Evolutionary conservation across 2,888 invertebrate species (phyloP).

Genomic region (Ophion ellenae): DNA sequence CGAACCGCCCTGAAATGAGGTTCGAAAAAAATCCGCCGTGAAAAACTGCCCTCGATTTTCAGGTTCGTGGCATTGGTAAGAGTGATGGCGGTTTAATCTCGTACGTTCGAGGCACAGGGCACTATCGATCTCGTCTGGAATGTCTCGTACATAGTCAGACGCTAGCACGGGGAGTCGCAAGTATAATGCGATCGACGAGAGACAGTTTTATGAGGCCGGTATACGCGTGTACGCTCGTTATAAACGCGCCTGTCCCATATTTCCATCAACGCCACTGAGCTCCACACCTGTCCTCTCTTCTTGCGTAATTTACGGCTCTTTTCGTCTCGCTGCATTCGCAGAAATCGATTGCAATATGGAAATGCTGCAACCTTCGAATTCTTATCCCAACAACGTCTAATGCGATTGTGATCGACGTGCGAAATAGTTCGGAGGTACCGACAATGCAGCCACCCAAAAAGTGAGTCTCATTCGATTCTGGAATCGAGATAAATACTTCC

Average conservation of each 20-base stretch:
- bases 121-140: conserved; percentile 6
- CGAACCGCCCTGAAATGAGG: too few relatives aligned
- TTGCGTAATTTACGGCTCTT: conserved; percentile 34
- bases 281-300: conserved; percentile 42
- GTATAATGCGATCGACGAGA: conserved; percentile 52
- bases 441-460: too few relatives aligned
- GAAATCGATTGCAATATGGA: conserved; percentile 37
- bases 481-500: too few relatives aligned
- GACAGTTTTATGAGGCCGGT: conserved; percentile 50
- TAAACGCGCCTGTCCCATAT: conserved; percentile 44
- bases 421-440: too few relatives aligned
- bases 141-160: not conserved
- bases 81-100: too few relatives aligned
- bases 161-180: conserved; percentile 21
- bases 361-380: too few relatives aligned
- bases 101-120: not conserved
- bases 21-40: too few relatives aligned
- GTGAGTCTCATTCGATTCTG: too few relatives aligned
- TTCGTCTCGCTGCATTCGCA: conserved; percentile 19
- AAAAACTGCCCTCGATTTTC: too few relatives aligned
- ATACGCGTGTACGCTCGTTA: conserved; percentile 30
- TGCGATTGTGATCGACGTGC: too few relatives aligned
- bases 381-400: too few relatives aligned
- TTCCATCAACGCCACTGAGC: conserved; percentile 32
- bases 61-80: too few relatives aligned